These are phyloP conservation scores for Euura saliciscinereae DNA, from an alignment of 1,140 invertebrate genomes.

Conservation along the genomic window DNA sequence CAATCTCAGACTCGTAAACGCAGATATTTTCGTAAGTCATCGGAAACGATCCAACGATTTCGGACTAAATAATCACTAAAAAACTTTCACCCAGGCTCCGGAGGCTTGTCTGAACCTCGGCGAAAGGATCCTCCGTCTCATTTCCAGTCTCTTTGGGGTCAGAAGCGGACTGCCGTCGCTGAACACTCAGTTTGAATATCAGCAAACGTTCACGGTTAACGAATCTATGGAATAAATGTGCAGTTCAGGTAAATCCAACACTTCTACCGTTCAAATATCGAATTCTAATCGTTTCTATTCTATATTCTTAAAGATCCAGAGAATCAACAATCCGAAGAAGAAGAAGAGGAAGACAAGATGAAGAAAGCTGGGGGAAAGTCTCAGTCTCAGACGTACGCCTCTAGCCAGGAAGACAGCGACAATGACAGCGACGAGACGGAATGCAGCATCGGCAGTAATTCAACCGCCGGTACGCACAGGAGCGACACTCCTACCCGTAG, in stretches of 20 bases:
- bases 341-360: conserved; percentile 31
- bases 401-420: conserved; percentile 56
- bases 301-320: neutral
- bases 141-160: conserved; percentile 39
- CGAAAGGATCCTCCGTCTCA: conserved; percentile 43
- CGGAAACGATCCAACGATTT: neutral
- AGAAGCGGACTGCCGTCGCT: conserved; percentile 38
- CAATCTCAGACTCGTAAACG: conserved; percentile 43
- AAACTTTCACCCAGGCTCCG: conserved; percentile 31
- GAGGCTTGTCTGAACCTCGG: conserved; percentile 33
- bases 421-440: conserved; percentile 71
- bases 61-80: conserved; percentile 3
- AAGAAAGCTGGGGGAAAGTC: conserved; percentile 41
- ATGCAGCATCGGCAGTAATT: conserved; percentile 84
- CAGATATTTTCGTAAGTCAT: conserved; percentile 44
- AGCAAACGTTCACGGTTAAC: neutral
- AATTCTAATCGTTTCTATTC: neutral
- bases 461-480: conserved; percentile 82
- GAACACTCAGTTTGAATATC: conserved; percentile 20
- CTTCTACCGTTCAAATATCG: neutral
- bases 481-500: conserved; percentile 85
- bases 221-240: conserved; percentile 2
- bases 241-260: neutral
- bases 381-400: conserved; percentile 44
- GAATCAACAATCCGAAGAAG: conserved; percentile 8